These are phyloP conservation scores for Notoglanidium macrostoma DNA, from an alignment of 2,797 vertebrate species.

Conservation along the genomic window DNA sequence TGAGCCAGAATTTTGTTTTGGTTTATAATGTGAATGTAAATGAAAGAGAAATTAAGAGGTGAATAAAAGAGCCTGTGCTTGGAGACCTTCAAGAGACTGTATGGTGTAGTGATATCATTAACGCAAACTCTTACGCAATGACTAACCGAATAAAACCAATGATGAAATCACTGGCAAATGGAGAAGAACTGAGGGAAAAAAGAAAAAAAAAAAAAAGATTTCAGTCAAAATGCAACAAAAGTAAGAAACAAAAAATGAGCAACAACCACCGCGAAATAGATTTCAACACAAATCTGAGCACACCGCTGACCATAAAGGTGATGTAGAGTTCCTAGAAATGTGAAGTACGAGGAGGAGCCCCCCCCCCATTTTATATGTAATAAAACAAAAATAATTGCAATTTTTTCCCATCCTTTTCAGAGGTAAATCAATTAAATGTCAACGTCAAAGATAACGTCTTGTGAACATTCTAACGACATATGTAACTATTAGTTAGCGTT, in stretches of 20 bases:
- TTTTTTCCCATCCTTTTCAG: background rate
- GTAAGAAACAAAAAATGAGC: background rate
- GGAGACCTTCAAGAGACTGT: background rate
- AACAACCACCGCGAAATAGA: background rate
- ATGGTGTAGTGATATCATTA: background rate
- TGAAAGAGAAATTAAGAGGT: background rate
- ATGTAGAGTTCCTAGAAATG: background rate
- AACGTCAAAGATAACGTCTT: too few relatives aligned
- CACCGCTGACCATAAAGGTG: background rate
- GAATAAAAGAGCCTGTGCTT: background rate
- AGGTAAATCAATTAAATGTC: background rate
- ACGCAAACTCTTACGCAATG: background rate
- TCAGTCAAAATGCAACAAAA: background rate
- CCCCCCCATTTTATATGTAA: too few relatives aligned
- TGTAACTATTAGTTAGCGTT: too few relatives aligned
- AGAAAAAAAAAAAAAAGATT: background rate
- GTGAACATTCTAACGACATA: too few relatives aligned
- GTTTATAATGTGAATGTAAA: background rate
- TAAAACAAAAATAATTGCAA: too few relatives aligned
- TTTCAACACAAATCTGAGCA: background rate
- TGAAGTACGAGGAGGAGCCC: background rate
- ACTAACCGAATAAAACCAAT: background rate
- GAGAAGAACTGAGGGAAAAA: background rate
- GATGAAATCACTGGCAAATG: background rate
- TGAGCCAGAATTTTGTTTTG: background rate